phyloP scores from a whole-genome alignment of 2,797 vertebrate genomes.

The Danionella dracula region DNA sequence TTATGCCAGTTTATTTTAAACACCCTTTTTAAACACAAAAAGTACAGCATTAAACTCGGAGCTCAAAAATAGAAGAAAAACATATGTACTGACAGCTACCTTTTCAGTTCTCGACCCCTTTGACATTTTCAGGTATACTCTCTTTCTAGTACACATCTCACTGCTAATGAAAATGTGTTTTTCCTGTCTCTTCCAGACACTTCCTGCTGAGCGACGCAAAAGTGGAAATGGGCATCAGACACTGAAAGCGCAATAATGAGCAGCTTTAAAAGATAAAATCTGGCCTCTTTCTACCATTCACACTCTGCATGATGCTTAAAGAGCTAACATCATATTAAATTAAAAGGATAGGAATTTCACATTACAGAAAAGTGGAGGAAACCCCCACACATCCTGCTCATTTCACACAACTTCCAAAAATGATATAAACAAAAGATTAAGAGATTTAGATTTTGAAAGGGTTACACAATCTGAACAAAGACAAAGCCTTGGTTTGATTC shows the following conservation, averaged over 20 bases:
- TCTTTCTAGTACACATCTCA: background rate
- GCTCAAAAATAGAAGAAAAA: too few relatives aligned
- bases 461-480: background rate
- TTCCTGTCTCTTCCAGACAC: background rate
- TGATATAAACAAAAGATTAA: too few relatives aligned
- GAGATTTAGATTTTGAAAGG: too few relatives aligned
- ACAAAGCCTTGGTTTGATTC: background rate
- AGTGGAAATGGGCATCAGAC: background rate
- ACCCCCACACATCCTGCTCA: too few relatives aligned
- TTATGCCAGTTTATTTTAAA: too few relatives aligned
- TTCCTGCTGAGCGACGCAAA: background rate
- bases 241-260: slow-evolving; percentile 9
- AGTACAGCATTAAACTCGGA: too few relatives aligned
- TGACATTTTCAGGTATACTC: background rate
- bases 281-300: slow-evolving; percentile 1
- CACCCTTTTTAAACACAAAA: too few relatives aligned
- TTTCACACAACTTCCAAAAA: too few relatives aligned
- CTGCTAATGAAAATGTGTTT: background rate
- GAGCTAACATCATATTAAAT: background rate
- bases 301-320: background rate
- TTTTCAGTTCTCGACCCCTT: too few relatives aligned
- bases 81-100: too few relatives aligned
- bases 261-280: slow-evolving; percentile 4
- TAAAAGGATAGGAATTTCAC: background rate
- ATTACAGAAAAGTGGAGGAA: background rate